Base-by-base conservation (phyloP, 2,113 vertebrate genomes). In the Centropus bengalensis region DNA sequence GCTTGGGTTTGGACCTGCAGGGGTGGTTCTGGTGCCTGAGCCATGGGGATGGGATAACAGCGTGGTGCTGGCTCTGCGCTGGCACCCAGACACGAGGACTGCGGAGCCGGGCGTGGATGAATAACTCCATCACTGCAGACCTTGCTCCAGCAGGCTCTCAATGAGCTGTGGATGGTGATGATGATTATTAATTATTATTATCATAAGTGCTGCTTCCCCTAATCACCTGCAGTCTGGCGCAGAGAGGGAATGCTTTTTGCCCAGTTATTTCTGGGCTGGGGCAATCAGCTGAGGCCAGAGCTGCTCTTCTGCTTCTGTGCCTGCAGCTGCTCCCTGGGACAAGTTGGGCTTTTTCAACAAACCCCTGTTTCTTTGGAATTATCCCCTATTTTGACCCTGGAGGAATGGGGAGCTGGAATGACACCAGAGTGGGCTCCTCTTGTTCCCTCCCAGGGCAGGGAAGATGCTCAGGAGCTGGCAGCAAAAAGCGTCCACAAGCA, bases 41-140 rank as follows among this genome's bases (percentile, higher is more conserved):
- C 38, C 33, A 2, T 10, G 1, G 55, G 71, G 85, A 36, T 49
- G 0, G 0, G 1, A 49, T 9, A 26, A 3, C 2, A 5, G 21
- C 1, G 2, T 16, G 71, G 33, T 16, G 26, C 58, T 13, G 0
- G 44, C 10, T 9, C 81, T 21, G 51, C 47, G 7, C 28, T 1
- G 8, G 47, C 36, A 19, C 10, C 45, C 1, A 21, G 63, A 4
- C 38, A 27, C 2, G 2, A 42, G n/a, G 28, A 52, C 11, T 6
- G 45, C 0, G 5, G 42, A 20, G 0, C 7, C 1, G 4, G 54
- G 6, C 17, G 51, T 15, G 56, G 63, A 38, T n/a, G 18, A 73
- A 52, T 20, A 71, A 13, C 73, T 52, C 69, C 32, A 3, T 55
- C 1, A 1, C 47, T 62, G 67, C 49, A 44, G 40, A 49, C 23